A percentile compares a stretch with the other conserved stretches of the same genome.
These are phyloP conservation scores for Microcaecilia unicolor DNA, from an alignment of 2,797 vertebrate genomes.

Conservation along the genomic window DNA sequence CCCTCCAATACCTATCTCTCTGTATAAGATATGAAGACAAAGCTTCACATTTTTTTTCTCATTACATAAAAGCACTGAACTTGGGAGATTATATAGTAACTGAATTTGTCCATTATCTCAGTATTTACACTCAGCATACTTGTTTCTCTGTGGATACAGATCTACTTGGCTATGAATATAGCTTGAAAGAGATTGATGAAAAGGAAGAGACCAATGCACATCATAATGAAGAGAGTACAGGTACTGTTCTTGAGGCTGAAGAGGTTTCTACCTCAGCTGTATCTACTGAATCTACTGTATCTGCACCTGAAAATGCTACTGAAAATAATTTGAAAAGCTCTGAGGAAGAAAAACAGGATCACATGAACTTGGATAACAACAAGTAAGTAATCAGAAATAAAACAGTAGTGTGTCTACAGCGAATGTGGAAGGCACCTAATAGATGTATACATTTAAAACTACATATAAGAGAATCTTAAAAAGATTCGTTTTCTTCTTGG, in stretches of 20 bases:
- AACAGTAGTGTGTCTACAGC: no score
- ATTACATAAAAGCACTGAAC: no score
- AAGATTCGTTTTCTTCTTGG: no score
- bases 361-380: conserved; percentile 76
- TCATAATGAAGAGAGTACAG: conserved; percentile 24
- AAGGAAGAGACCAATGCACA: conserved; percentile 63
- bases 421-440: no score
- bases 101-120: background rate
- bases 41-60: no score
- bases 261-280: conserved; percentile 38
- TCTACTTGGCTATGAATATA: conserved; percentile 40
- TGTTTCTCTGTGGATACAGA: conserved; percentile 34
- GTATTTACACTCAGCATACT: background rate
- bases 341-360: conserved; percentile 60
- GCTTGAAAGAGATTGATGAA: conserved; percentile 78
- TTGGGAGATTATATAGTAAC: no score
- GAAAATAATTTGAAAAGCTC: conserved; percentile 37
- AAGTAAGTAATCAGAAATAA: conserved; percentile 70
- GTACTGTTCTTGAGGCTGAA: conserved; percentile 23
- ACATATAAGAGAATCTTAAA: no score
- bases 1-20: no score
- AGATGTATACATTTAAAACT: no score
- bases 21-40: no score
- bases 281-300: conserved; percentile 37
- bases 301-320: conserved; percentile 41